Base-by-base conservation (phyloP, 1,140 invertebrate species). In the Conopomorpha cramerella region DNA sequence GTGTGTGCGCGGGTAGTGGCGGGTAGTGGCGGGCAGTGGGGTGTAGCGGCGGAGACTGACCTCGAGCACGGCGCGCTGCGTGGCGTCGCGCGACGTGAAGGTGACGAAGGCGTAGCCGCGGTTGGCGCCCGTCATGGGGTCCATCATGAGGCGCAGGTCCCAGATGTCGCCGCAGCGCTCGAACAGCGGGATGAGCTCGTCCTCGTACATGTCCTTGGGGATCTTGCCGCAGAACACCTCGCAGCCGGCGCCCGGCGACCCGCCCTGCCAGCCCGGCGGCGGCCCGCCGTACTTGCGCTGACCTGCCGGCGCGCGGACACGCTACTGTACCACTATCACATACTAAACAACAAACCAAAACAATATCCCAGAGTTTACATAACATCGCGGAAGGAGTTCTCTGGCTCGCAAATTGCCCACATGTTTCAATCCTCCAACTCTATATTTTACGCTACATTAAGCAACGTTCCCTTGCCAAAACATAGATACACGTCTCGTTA, bases 141-240 rank as follows among this genome's bases (percentile, higher is more conserved):
- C 96, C 96, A 99, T 99, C 95, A 99, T 98, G 54, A 98, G 84
- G 64, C 96, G 86, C 47, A 99, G 83, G 82, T 99, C 97, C 94
- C 95, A 99, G 58, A 99, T 97, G 60, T 86, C 87, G 41, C 97
- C 97, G 82, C 93, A 95, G 66, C 96, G 91, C 81, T 99, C 96
- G 82, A 99, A 99, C 44, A 99, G 77, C 35, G 96, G 94, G 63
- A 99, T 96, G 38, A 99, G 81, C 78, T 96, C 94, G 80, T 99
- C 97, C 84, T 99, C 97, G 79, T 95, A 99, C 84, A 98, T 90
- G 77, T 99, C 95, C 82, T 96, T 96, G 46, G 97, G 97, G 65
- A 99, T 98, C 83, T 98, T 98, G 37, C 97, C 97, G 83, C 95
- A 96, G 80, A 99, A 99, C 39, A 98, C 93, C 82, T 98, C 95